These are phyloP conservation scores for Hycleus phaleratus DNA, from an alignment of 1,140 invertebrate genomes.

Conservation along the genomic window DNA sequence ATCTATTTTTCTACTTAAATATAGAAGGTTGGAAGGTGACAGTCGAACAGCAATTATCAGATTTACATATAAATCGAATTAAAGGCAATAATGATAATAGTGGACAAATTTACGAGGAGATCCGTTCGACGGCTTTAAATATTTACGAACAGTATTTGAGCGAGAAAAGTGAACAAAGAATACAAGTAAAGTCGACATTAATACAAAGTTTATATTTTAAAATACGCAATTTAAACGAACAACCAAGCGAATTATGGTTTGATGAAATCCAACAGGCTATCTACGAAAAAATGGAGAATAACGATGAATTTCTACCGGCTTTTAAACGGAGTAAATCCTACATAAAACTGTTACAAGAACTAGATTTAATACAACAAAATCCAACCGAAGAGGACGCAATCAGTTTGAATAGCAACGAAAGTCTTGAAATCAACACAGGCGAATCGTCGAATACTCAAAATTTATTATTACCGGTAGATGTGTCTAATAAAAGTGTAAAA, in stretches of 20 bases:
- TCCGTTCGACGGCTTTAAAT: conserved; percentile 67
- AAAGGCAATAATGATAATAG: conserved; percentile 41
- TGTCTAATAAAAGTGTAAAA: conserved; percentile 17
- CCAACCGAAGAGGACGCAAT: conserved; percentile 48
- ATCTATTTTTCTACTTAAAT: conserved; percentile 65
- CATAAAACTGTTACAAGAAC: conserved; percentile 64
- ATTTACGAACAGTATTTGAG: conserved; percentile 80
- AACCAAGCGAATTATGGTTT: conserved; percentile 68
- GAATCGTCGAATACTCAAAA: background rate
- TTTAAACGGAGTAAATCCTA: conserved; percentile 65
- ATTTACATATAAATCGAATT: conserved; percentile 48
- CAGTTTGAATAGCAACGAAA: conserved; percentile 45
- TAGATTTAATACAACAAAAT: conserved; percentile 61
- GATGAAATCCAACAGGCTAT: conserved; percentile 72
- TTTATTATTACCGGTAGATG: background rate
- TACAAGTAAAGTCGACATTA: conserved; percentile 58
- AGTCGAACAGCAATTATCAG: conserved; percentile 67
- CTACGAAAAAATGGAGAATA: conserved; percentile 57
- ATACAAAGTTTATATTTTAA: conserved; percentile 56
- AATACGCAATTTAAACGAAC: conserved; percentile 52
- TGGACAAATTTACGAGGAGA: conserved; percentile 47
- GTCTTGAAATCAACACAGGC: conserved; percentile 21
- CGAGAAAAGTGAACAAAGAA: conserved; percentile 59
- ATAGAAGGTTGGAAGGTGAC: conserved; percentile 60
- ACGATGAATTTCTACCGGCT: conserved; percentile 60